phyloP scores from a whole-genome alignment of 92 coral and sea anemone genomes.

The Bergia sp. region DNA sequence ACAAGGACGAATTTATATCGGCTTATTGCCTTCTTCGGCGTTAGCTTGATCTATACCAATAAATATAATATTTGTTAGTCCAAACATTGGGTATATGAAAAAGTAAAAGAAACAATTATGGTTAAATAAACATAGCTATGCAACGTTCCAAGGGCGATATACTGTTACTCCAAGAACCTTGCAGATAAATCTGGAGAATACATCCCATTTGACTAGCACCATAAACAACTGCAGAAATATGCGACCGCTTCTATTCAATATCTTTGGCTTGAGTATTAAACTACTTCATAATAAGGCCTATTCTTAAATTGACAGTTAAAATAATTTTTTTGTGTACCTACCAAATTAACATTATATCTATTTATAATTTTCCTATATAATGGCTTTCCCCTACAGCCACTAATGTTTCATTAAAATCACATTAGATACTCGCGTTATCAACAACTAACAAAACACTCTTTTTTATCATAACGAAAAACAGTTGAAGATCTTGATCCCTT shows the following conservation, averaged over 20 bases:
- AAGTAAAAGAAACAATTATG: not conserved
- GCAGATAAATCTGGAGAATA: not conserved
- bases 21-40: not conserved
- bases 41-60: conserved; percentile 22
- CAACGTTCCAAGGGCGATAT: not conserved
- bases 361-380: conserved; percentile 33
- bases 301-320: conserved; percentile 22
- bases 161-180: not conserved
- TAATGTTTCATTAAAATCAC: conserved; percentile 41
- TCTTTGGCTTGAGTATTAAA: not conserved
- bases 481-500: conserved; percentile 12
- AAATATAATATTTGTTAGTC: conserved; percentile 35
- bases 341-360: conserved; percentile 39
- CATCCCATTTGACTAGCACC: not conserved
- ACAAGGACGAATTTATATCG: conserved; percentile 26
- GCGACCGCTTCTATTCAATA: not conserved
- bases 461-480: conserved; percentile 9
- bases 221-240: not conserved
- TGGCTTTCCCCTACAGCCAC: conserved; percentile 33
- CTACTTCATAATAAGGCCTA: not conserved
- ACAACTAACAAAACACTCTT: not conserved
- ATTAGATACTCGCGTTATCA: conserved; percentile 44
- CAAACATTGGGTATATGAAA: not conserved
- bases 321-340: conserved; percentile 18
- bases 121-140: not conserved